Evolutionary conservation across 2,113 vertebrate species (phyloP).

Genomic region (Nycticryphes semicollaris): DNA sequence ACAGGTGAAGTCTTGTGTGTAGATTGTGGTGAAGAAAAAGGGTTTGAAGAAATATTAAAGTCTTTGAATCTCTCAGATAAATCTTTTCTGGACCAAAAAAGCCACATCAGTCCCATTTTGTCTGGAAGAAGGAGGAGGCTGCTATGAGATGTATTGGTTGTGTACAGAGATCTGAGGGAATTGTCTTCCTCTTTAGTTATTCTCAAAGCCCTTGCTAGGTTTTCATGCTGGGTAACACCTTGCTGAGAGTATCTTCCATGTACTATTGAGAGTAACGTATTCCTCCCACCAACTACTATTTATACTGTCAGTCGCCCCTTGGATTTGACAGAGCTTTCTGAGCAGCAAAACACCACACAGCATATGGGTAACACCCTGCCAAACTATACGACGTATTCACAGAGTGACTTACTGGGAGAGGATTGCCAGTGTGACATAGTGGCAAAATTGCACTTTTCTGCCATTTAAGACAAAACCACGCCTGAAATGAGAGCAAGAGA

Average conservation of each 20-base stretch:
- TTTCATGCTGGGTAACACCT: conserved; percentile 1
- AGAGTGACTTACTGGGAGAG: neutral
- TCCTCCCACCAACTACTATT: conserved; percentile 34
- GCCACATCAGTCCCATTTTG: neutral
- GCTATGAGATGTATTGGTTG: neutral
- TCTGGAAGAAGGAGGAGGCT: neutral
- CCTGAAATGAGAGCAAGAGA: neutral
- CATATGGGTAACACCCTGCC: neutral
- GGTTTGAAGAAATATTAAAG: neutral
- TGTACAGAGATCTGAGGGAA: neutral
- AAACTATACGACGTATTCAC: neutral
- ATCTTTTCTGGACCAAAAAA: neutral
- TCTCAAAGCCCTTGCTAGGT: neutral
- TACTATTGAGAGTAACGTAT: neutral
- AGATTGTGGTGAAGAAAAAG: neutral
- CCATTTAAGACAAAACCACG: neutral
- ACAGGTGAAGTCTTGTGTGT: neutral
- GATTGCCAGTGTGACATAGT: neutral
- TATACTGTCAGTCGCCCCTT: neutral
- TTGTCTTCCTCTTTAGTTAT: neutral
- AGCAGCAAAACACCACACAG: neutral
- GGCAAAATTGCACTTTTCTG: neutral
- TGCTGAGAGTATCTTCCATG: neutral
- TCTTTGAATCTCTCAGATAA: neutral
- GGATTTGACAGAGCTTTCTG: neutral